Percentiles rank a stretch among this genome's conserved stretches.
phyloP scores from a whole-genome alignment of 2,888 invertebrate genomes.

The Panzeria rudis region DNA sequence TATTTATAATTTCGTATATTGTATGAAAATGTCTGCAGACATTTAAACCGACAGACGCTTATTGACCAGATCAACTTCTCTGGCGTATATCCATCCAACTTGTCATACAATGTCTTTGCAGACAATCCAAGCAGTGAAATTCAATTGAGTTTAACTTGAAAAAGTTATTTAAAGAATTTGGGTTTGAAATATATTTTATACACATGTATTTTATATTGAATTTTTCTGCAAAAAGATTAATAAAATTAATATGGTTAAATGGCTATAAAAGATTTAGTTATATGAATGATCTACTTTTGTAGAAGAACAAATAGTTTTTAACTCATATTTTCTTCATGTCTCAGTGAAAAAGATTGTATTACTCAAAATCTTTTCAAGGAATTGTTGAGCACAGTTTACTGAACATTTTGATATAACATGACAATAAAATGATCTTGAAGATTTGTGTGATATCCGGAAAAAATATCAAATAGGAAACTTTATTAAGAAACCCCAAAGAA shows the following conservation, averaged over 20 bases:
- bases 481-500: too few species aligned
- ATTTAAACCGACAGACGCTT: background rate
- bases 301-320: too few species aligned
- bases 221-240: conserved; percentile 8
- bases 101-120: conserved; percentile 25
- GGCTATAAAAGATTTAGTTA: background rate
- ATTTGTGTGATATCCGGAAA: too few species aligned
- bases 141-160: conserved; percentile 16
- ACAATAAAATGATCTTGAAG: too few species aligned
- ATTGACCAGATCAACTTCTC: conserved; percentile 17
- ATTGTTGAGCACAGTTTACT: too few species aligned
- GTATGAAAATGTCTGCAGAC: conserved; percentile 19
- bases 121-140: conserved; percentile 18
- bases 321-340: background rate
- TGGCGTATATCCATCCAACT: conserved; percentile 18
- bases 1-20: conserved; percentile 68
- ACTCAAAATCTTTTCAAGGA: too few species aligned
- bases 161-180: conserved; percentile 49
- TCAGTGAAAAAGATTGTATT: background rate
- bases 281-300: background rate
- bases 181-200: background rate
- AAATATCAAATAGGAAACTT: too few species aligned
- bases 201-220: background rate
- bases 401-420: too few species aligned
- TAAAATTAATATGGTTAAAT: conserved; percentile 32